A percentile compares a stretch with the other conserved stretches of the same genome.
Conservation (phyloP, 2,113 vertebrate genomes). For the Psophia crepitans region DNA sequence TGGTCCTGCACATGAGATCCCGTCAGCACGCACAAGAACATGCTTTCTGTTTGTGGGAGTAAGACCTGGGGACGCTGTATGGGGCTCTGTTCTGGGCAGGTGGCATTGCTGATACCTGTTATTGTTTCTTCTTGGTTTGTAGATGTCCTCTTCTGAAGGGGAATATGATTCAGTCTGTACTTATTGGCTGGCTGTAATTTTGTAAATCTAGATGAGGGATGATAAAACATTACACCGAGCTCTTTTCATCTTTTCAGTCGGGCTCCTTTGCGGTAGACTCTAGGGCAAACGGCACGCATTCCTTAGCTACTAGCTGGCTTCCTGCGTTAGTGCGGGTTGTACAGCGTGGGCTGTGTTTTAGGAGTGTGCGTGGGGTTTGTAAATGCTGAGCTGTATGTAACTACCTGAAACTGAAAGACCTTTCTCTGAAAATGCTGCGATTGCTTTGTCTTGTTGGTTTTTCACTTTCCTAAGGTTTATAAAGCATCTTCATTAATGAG, state of each 20-base stretch:
- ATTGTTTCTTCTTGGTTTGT: not conserved
- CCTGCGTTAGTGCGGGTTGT: not conserved
- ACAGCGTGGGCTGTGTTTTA: not conserved
- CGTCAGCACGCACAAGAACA: accelerated
- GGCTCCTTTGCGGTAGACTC: not conserved
- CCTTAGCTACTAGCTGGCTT: not conserved
- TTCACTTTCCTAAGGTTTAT: not conserved
- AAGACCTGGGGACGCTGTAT: accelerated
- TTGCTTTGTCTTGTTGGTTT: not conserved
- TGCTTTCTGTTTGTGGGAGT: not conserved
- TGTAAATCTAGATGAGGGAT: not conserved
- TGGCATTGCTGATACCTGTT: not conserved
- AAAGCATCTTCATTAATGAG: not conserved
- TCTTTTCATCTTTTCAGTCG: not conserved
- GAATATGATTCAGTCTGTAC: not conserved
- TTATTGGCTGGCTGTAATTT: not conserved
- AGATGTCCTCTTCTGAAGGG: not conserved
- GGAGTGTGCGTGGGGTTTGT: not conserved
- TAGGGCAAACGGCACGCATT: not conserved
- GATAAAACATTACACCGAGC: not conserved
- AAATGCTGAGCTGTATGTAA: not conserved
- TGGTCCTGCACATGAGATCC: not conserved
- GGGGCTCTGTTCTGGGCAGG: not conserved
- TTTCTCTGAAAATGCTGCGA: not conserved
- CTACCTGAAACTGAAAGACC: not conserved